Percentiles rank a stretch among this genome's conserved stretches.
Conservation (phyloP, 2,888 invertebrate genomes). For the Heliconius hortense region DNA sequence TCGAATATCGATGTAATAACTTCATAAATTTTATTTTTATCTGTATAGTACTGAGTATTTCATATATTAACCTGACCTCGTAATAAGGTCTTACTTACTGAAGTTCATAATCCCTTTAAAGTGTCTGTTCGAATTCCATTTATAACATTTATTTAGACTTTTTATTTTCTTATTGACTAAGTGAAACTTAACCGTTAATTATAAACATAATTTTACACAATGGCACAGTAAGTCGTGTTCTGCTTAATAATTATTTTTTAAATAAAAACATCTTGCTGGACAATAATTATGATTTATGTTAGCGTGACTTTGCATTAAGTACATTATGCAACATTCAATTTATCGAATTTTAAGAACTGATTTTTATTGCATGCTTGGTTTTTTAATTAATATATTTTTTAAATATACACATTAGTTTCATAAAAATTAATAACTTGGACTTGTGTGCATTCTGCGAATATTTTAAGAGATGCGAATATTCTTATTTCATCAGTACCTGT, state of each 20-base stretch:
- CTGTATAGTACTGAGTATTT: too few relatives aligned
- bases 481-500: neutral
- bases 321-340: conserved; percentile 1
- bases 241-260: neutral
- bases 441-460: conserved; percentile 1
- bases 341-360: too few relatives aligned
- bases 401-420: too few relatives aligned
- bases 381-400: too few relatives aligned
- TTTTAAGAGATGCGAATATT: neutral
- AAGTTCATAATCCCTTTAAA: neutral
- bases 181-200: neutral
- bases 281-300: neutral
- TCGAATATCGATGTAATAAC: too few relatives aligned
- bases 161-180: neutral
- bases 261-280: neutral
- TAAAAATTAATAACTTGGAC: neutral
- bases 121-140: neutral
- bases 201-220: conserved; percentile 4
- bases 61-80: neutral
- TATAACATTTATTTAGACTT: neutral
- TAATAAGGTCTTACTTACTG: neutral
- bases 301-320: conserved; percentile 12
- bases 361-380: too few relatives aligned
- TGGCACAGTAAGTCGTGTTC: conserved; percentile 29
- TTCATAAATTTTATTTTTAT: too few relatives aligned